Evolutionary conservation across 2,113 vertebrate species (phyloP), one percentile per base, ranked within the genome.

Genomic region (Eudyptes chrysolophus): DNA sequence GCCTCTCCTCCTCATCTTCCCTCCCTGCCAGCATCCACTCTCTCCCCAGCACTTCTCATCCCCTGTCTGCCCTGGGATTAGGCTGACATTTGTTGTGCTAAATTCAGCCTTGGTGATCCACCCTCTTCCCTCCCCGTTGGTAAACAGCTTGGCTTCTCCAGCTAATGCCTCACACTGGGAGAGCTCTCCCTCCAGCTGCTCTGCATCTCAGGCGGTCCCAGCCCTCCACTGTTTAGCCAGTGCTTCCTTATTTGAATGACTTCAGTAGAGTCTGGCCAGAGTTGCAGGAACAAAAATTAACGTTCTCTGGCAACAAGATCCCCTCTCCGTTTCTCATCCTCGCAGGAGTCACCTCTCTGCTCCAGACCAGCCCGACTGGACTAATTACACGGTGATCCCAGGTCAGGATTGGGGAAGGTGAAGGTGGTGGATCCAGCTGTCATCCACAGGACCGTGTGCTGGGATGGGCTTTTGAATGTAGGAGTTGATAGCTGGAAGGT

Each of bases 101-200:
- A 87, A 69, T 61, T 74, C 57, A 1, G 78, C 66, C 74, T 22
- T 0, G 0, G 8, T 6, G 66, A 91, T 85, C 93, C 89, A 85
- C 84, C 74, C 89, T 91, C 38, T 82, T 79, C 89, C 93, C 90
- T 90, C 81, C 78, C 75, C 1, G 16, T 32, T 76, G 68, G 86
- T 82, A 92, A 96, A 95, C 89, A 96, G 38, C 84, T 89, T 25
- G 46, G 61, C 72, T 51, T 68, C 74, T 46, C 44, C 2, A 3
- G 58, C 91, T 77, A 66, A 48, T 2, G 42, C 89, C 77, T 89
- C 13, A 3, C 61, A 11, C 38, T 0, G 0, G 69, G 84, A 87
- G 48, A 82, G 48, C 72, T 83, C 58, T 51, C 64, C 52, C 19
- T 76, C 68, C 89, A 92, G 77, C 94, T 94, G 90, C 82, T 84